Conservation (phyloP, 2,888 invertebrate species). For the Gnatocerus cornutus region DNA sequence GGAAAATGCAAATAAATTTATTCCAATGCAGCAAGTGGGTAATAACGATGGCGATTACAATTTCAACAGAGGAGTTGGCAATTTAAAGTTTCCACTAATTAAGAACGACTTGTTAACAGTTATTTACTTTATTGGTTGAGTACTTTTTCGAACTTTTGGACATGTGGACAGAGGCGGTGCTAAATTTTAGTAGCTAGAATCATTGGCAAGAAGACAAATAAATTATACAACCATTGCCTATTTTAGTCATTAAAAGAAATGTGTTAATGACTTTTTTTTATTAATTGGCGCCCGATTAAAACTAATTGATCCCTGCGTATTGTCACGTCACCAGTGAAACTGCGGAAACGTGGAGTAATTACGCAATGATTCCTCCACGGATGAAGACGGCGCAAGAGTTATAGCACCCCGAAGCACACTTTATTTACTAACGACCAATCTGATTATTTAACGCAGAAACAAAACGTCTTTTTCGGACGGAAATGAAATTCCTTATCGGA, state of each 20-base stretch:
- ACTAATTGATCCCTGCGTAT: too few species aligned
- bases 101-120: not conserved
- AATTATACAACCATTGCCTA: too few species aligned
- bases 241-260: too few species aligned
- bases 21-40: constrained; percentile 1
- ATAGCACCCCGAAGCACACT: constrained; percentile 7
- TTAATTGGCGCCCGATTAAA: too few species aligned
- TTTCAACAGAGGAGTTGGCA: constrained; percentile 1
- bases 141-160: too few species aligned
- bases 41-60: constrained; percentile 6
- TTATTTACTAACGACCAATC: not conserved
- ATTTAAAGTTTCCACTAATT: constrained; percentile 10
- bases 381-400: constrained; percentile 12
- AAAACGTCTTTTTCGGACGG: constrained; percentile 6
- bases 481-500: constrained; percentile 21
- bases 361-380: constrained; percentile 16
- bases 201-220: too few species aligned
- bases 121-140: too few species aligned
- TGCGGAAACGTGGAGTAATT: constrained; percentile 26
- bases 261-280: too few species aligned
- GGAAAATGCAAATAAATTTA: constrained; percentile 2
- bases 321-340: constrained; percentile 20
- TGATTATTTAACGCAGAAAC: not conserved
- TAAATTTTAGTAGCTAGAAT: too few species aligned
- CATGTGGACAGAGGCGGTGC: too few species aligned